These are phyloP conservation scores for Carcharodon carcharias DNA, from an alignment of 2,797 vertebrate species.

Conservation along the genomic window DNA sequence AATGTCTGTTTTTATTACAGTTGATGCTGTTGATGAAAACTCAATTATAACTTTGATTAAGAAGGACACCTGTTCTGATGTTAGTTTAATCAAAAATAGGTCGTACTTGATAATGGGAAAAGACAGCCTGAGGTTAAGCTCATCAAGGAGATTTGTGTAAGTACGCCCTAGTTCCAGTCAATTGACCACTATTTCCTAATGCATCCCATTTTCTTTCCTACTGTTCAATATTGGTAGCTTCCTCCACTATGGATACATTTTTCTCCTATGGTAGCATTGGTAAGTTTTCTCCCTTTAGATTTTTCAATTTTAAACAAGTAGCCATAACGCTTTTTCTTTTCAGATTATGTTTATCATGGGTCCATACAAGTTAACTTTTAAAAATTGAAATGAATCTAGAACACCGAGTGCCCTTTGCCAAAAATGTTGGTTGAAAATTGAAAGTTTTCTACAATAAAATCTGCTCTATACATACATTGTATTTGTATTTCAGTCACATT, in stretches of 20 bases:
- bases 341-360: not conserved
- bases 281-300: not conserved
- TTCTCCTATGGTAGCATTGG: not conserved
- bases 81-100: constrained; percentile 56
- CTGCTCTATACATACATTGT: not conserved
- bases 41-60: constrained; percentile 70
- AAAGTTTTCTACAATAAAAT: not conserved
- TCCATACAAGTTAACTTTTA: not conserved
- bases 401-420: not conserved
- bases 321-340: not conserved
- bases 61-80: constrained; percentile 65
- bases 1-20: not conserved
- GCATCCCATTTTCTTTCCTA: not conserved
- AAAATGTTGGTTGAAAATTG: not conserved
- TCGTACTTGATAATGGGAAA: constrained; percentile 80
- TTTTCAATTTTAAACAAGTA: not conserved
- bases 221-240: not conserved
- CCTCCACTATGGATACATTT: not conserved
- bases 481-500: not conserved
- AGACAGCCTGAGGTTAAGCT: constrained; percentile 63
- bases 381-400: not conserved
- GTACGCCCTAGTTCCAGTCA: constrained; percentile 13
- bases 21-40: constrained; percentile 48
- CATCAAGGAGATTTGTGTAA: constrained; percentile 47
- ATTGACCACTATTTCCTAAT: not conserved